Evolutionary conservation across 2,888 invertebrate genomes (phyloP), one percentile per base, ranked within the genome.

Genomic region (Nephrocerus scutellatus): DNA sequence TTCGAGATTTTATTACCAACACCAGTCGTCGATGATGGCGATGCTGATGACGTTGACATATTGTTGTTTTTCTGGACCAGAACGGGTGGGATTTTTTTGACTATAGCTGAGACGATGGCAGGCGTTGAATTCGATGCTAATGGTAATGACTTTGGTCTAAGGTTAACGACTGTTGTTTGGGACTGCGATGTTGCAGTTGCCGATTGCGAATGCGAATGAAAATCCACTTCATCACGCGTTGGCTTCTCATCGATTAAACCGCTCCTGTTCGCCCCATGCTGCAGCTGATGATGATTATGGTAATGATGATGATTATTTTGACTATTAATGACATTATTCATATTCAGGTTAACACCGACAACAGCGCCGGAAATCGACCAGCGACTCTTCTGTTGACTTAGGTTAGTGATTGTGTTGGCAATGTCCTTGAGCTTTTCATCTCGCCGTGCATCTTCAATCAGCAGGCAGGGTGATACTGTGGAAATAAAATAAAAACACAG

Each of bases 371-470:
- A 73, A 30, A 77, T 75, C 45, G 78, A 71, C 46, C 77, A 71
- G 3, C 66, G 75, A 70, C 49, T 65, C 42, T 60, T 60, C 45
- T 63, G 56, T 51, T 68, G 68, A 60, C 65, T 66, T 55, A 85
- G 83, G 55, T 82, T 73, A 9, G 87, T 87, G 51, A 87, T 74
- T 13, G 86, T 85, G 34, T 84, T 86, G 4, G 87, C 85, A 53
- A 88, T 85, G 62, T 87, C 86, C 48, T 86, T 79, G 48, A 87
- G 72, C 58, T 86, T 81, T 56, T 84, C 86, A 59, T 79, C 78
- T 18, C 79, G 72, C 43, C 76, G 74, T 32, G 62, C 65, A 42
- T 68, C 64, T 49, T 69, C 68, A 40, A 68, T 68, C 28, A 67
- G 51, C 20, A 68, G 49, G 39, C 68, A 65, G 29, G 65, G 54